Evolutionary conservation across 2,797 vertebrate species (phyloP), one percentile per base, ranked within the genome.

Genomic region (Ptychobarbus kaznakovi): DNA sequence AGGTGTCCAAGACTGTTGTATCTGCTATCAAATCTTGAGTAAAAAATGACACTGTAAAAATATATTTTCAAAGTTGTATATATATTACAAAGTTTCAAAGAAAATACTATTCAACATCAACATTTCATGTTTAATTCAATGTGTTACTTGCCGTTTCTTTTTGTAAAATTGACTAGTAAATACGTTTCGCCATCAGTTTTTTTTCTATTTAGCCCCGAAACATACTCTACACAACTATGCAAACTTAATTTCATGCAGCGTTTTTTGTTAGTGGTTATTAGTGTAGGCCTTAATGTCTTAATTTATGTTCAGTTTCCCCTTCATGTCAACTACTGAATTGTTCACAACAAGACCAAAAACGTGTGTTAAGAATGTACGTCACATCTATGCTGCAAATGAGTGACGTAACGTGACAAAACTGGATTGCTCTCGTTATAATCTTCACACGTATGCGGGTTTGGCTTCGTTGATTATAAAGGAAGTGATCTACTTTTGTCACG

Each of bases 391-490:
- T 38, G 49, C 32, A 69, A 40, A n/a, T 25, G 32, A 76, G 10
- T 61, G 75, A 77, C 0, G 5, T 72, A 12, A 72, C 20, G 7
- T 1, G 8, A 11, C 25, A 35, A 58, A 73, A 46, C 35, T 22
- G 25, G 25, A 32, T 63, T 5, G 56, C 40, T 63, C 18, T 10
- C 5, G 9, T 74, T 63, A 49, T 82, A 63, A 82, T 74, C 18
- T 32, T 63, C 70, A 58, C n/a, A 32, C 78, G 18, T 78, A 46
- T 63, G 56, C 42, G 4, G 4, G 20, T 74, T 32, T 46, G 69
- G 69, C 53, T 82, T 22, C 2, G 69, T 46, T 73, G 53, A 82
- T 82, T 73, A 8, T 82, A 82, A 63, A 63, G 28, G 20, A 25
- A 76, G 58, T 51, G 32, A 66, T 61, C n/a, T 61, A 74, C 25